Base-by-base conservation (phyloP, 2,888 invertebrate species). In the Archips crataeganus region DNA sequence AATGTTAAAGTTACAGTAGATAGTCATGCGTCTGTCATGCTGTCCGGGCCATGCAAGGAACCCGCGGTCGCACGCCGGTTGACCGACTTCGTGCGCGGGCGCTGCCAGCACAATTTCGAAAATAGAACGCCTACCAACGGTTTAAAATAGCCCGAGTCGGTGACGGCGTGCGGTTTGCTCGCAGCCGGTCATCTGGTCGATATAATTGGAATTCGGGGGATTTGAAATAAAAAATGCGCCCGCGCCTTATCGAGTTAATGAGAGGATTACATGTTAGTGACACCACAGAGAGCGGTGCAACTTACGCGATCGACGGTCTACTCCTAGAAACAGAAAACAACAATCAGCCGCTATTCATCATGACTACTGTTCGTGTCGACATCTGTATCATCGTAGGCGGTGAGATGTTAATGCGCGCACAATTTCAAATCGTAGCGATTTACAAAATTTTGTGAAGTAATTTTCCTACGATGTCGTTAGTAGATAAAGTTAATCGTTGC, bases 261-360 rank as follows among this genome's bases (percentile, higher is more conserved):
- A 87, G 87, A 84, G 89, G 83, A 86, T 86, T 87, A 88, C 80
- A 84, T 74, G 93, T 94, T 94, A 94, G 94, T 94, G 93, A 93
- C 94, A 94, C 94, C 94, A 94, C 92, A 90, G 88, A 91, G 90
- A 94, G 94, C 93, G 93, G 94, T 94, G 94, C 90, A 90, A 95
- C 95, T 95, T 95, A 95, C 95, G 91, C 91, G 92, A 94, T 94
- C 91, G 95, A 95, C 85, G 95, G 94, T 94, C 95, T 95, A 95
- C 94, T 93, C 94, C 95, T 95, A 95, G 93, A 95, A 95, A 95
- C 91, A 95, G 91, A 94, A 95, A 93, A 94, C 91, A 93, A 93
- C 93, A 92, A 89, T 93, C 93, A 94, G 93, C 92, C 89, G 91
- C 93, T 90, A 92, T 89, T 85, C 63, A 71, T 71, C 59, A 72